Evolutionary conservation across 2,888 invertebrate species (phyloP).

Genomic region (Corythucha ciliata): DNA sequence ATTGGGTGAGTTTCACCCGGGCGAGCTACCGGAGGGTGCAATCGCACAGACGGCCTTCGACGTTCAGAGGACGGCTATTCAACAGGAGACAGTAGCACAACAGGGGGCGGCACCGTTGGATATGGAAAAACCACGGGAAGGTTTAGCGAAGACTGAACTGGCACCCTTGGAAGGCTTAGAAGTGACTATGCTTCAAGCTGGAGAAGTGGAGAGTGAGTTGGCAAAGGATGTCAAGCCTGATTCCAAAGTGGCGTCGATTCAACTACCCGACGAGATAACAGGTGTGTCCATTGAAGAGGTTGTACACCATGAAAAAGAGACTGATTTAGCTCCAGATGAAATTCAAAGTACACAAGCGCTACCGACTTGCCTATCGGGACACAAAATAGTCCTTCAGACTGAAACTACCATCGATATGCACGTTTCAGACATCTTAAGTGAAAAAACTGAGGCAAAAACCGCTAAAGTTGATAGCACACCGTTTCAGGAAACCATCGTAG

Average conservation of each 20-base stretch:
- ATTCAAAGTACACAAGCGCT: slow-evolving; percentile 37
- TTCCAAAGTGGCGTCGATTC: slow-evolving; percentile 43
- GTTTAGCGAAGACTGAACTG: slow-evolving; percentile 41
- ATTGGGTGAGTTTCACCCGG: slow-evolving; percentile 43
- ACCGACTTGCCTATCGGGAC: slow-evolving; percentile 34
- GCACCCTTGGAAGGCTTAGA: slow-evolving; percentile 36
- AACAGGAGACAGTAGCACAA: slow-evolving; percentile 45
- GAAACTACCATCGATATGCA: slow-evolving; percentile 38
- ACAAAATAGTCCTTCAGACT: slow-evolving; percentile 35
- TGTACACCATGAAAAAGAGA: slow-evolving; percentile 44
- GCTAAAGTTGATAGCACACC: slow-evolving; percentile 37
- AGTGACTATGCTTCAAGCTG: slow-evolving; percentile 37
- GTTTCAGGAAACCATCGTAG: slow-evolving; percentile 34
- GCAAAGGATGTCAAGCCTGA: slow-evolving; percentile 45
- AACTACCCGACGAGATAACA: slow-evolving; percentile 34
- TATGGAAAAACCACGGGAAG: slow-evolving; percentile 41
- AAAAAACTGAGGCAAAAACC: too few species aligned
- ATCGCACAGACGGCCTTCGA: slow-evolving; percentile 45
- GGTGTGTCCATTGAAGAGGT: slow-evolving; percentile 43
- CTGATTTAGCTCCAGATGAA: slow-evolving; percentile 39
- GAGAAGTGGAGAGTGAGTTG: slow-evolving; percentile 48
- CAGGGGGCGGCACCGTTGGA: slow-evolving; percentile 41
- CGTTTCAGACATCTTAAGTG: slow-evolving; percentile 31
- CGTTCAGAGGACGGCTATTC: slow-evolving; percentile 45
- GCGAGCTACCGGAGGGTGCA: slow-evolving; percentile 41